Conservation (phyloP, 1,140 invertebrate species). For the Bombus ignitus region DNA sequence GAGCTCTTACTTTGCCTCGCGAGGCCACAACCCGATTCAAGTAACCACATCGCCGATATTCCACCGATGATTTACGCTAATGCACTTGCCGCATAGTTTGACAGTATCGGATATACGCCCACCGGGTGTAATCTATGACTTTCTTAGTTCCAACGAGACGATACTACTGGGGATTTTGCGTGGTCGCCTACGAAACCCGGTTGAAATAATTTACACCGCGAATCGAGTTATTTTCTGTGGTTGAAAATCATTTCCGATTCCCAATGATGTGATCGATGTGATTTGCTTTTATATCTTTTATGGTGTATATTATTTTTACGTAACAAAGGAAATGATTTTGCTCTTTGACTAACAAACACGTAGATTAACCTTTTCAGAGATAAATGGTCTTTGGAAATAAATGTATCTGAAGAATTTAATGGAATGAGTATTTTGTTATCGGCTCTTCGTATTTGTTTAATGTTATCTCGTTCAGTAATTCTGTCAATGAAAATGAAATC, state of each 20-base stretch:
- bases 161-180: constrained; percentile 13
- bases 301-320: no score
- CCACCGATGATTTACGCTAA: constrained; percentile 49
- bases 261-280: no score
- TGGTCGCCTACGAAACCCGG: background rate
- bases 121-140: constrained; percentile 16
- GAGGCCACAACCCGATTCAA: no score
- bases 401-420: no score
- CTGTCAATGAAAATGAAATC: background rate
- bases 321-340: no score
- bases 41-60: constrained; percentile 20
- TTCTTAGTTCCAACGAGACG: constrained; percentile 11
- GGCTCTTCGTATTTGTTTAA: no score
- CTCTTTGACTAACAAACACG: no score
- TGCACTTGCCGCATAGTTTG: constrained; percentile 40
- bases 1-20: background rate
- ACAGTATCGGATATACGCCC: constrained; percentile 33
- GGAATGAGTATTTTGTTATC: no score
- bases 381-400: no score
- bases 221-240: no score
- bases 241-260: background rate
- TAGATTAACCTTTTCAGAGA: no score
- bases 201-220: background rate
- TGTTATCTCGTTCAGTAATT: background rate
- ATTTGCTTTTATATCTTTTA: no score